phyloP scores from a whole-genome alignment of 2,888 invertebrate species.

The Ophion ventricosus region DNA sequence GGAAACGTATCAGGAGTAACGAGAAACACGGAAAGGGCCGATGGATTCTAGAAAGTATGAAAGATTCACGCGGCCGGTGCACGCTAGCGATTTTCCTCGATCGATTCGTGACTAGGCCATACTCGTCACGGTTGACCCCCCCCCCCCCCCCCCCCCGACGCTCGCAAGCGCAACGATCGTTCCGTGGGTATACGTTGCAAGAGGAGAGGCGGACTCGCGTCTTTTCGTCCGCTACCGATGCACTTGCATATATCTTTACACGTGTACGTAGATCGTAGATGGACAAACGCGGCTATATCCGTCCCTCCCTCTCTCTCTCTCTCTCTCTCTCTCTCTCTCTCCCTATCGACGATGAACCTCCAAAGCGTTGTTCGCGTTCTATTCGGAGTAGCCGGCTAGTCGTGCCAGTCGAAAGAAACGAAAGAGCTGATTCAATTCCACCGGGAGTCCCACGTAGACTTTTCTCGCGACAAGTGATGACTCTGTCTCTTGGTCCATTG shows the following conservation, averaged over 20 bases:
- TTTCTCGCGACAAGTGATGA: slow-evolving; percentile 50
- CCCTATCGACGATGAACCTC: slow-evolving; percentile 61
- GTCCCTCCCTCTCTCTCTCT: slow-evolving; percentile 10
- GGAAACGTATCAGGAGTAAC: neutral
- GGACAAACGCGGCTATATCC: neutral
- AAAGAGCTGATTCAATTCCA: slow-evolving; percentile 64
- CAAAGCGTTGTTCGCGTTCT: slow-evolving; percentile 51
- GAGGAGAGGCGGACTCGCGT: too few species aligned
- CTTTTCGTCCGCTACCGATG: too few species aligned
- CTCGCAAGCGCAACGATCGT: slow-evolving; percentile 33
- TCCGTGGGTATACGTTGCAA: neutral
- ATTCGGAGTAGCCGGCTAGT: slow-evolving; percentile 41
- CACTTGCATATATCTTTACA: too few species aligned
- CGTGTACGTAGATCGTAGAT: too few species aligned
- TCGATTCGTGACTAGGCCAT: neutral
- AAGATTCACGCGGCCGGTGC: neutral
- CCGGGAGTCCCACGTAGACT: slow-evolving; percentile 37
- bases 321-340: slow-evolving; percentile 9
- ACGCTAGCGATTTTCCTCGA: slow-evolving; percentile 1
- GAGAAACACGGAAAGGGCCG: neutral
- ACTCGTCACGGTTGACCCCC: neutral
- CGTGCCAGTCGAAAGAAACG: slow-evolving; percentile 56
- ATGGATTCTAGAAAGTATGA: neutral
- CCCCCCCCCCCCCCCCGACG: neutral
- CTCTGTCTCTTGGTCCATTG: slow-evolving; percentile 55